phyloP scores from a whole-genome alignment of 2,113 vertebrate genomes.

The Takifugu bimaculatus region DNA sequence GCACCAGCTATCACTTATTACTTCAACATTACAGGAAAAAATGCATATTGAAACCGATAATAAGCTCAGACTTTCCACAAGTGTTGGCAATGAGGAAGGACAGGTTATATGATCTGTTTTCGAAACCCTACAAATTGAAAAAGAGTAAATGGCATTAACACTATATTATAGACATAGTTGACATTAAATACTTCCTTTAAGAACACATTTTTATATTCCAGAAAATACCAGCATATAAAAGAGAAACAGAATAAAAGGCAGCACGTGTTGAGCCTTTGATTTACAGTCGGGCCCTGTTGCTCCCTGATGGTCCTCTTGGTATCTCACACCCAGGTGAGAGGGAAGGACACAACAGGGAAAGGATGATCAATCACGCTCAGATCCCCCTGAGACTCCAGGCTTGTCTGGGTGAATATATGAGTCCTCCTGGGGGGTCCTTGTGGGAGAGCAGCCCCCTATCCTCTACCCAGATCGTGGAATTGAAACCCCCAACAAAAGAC shows the following conservation, averaged over 20 bases:
- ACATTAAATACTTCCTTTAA: no score
- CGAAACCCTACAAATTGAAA: no score
- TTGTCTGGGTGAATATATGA: conserved; percentile 64
- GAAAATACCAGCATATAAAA: not conserved
- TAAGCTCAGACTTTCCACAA: no score
- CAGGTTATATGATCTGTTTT: no score
- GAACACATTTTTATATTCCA: no score
- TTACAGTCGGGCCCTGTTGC: conserved; percentile 5
- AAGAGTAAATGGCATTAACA: no score
- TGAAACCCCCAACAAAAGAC: conserved; percentile 18
- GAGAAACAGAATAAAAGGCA: not conserved
- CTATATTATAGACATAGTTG: no score
- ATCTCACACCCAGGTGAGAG: conserved; percentile 74
- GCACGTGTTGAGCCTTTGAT: not conserved
- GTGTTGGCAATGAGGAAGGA: no score
- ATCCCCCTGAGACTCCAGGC: conserved; percentile 56
- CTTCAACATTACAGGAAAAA: no score
- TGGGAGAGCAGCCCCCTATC: conserved; percentile 61
- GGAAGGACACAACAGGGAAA: conserved; percentile 50
- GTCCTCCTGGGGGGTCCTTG: conserved; percentile 63
- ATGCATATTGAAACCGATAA: no score
- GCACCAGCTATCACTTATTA: no score
- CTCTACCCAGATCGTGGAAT: conserved; percentile 28
- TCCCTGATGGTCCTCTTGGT: conserved; percentile 31
- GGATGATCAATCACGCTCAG: conserved; percentile 63